Conservation (phyloP, 2,888 invertebrate species). For the Cecidostiba fungosa region DNA sequence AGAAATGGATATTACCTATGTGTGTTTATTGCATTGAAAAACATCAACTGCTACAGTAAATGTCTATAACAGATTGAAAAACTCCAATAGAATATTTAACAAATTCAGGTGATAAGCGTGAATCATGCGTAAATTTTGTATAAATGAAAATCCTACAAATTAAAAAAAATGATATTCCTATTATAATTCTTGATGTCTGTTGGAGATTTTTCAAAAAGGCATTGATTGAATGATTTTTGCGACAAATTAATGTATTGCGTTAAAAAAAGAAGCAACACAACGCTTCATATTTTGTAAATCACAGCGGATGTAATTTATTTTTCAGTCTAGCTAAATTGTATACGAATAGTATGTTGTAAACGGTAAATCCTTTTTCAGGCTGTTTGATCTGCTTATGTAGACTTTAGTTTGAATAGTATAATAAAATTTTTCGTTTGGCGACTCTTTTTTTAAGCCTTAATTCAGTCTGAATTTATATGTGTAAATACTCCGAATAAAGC, state of each 20-base stretch:
- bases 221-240: slow-evolving; percentile 40
- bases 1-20: slow-evolving; percentile 58
- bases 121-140: neutral
- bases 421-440: slow-evolving; percentile 31
- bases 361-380: slow-evolving; percentile 12
- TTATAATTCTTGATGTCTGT: slow-evolving; percentile 23
- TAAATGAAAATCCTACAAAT: neutral
- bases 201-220: slow-evolving; percentile 56
- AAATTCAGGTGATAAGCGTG: slow-evolving; percentile 10
- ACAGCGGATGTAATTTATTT: slow-evolving; percentile 29
- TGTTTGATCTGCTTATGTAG: slow-evolving; percentile 26
- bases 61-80: slow-evolving; percentile 51
- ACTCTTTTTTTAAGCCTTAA: slow-evolving; percentile 42
- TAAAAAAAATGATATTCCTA: slow-evolving; percentile 7
- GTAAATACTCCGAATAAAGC: slow-evolving; percentile 51
- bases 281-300: slow-evolving; percentile 2
- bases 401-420: slow-evolving; percentile 21
- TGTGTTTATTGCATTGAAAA: slow-evolving; percentile 42
- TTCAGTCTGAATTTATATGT: slow-evolving; percentile 51
- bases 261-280: slow-evolving; percentile 24
- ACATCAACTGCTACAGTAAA: slow-evolving; percentile 39
- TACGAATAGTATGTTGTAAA: slow-evolving; percentile 43
- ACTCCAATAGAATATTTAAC: slow-evolving; percentile 40
- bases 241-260: slow-evolving; percentile 42
- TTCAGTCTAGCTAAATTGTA: slow-evolving; percentile 29